Evolutionary conservation across 2,113 vertebrate genomes (phyloP), one percentile per base, ranked within the genome.

Genomic region (Sclerurus mexicanus): DNA sequence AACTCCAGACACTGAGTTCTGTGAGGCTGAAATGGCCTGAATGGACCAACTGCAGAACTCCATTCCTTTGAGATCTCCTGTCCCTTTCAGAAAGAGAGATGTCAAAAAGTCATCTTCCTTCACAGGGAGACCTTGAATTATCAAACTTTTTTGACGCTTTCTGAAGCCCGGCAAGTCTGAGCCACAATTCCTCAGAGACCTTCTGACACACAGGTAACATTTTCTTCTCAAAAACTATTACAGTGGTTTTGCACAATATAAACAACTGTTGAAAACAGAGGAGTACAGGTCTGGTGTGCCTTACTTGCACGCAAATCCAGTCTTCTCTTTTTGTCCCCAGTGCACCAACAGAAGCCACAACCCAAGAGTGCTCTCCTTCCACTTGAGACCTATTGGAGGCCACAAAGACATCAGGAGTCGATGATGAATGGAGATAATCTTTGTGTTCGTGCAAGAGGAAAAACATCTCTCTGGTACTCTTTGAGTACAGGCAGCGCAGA

Each of bases 21-120:
- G 33, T 39, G 46, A 85, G 16, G 68, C 52, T 62, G 55, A 71
- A 87, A 49, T 27, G 17, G 17, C 55, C 35, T 59, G 31, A 52
- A 75, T 0, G 22, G 52, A 62, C 33, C 6, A n/a, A 35, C 5
- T 1, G 1, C 39, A 94, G 62, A 4, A 6, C 15, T 14, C 12
- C 1, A 2, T 17, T 66, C 30, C 44, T 91, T 78, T 4, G 3
- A 30, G 42, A 55, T 56, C 39, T 74, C 39, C 53, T 60, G n/a
- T 15, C 10, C 30, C 19, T 89, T 69, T 35, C 46, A 20, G 20
- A 67, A 87, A n/a, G 8, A n/a, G 5, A 24, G 39, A 89, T 8
- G 10, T 37, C 49, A 85, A 6, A 27, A 59, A 64, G 39, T 50
- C 4, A 5, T 44, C 21, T 46, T 69, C 52, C 44, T 81, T n/a